These are phyloP conservation scores for Oedothorax gibbosus DNA, from an alignment of 1,140 invertebrate species.

Conservation along the genomic window DNA sequence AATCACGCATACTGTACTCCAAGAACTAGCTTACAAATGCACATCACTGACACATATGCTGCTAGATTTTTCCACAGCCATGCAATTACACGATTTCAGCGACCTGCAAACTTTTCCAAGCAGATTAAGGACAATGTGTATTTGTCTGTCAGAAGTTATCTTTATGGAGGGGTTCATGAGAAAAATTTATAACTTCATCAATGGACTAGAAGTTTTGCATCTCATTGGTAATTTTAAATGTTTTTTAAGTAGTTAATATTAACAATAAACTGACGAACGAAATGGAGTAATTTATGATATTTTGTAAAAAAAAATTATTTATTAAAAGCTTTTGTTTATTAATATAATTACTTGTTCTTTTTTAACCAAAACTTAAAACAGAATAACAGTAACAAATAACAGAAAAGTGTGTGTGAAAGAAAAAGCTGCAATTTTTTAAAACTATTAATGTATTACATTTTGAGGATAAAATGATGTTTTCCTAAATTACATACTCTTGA, in stretches of 20 bases:
- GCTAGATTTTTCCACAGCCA: conserved; percentile 97
- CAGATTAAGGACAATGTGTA: conserved; percentile 95
- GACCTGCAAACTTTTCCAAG: conserved; percentile 98
- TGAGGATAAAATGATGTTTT: too few relatives aligned
- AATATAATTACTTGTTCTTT: too few relatives aligned
- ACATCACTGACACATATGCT: conserved; percentile 98
- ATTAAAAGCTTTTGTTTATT: too few relatives aligned
- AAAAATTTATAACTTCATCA: conserved; percentile 99
- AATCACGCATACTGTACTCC: conserved; percentile 96
- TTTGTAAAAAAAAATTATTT: too few relatives aligned
- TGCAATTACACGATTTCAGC: conserved; percentile 99
- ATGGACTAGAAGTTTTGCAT: conserved; percentile 97
- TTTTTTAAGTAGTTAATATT: conserved; percentile 2
- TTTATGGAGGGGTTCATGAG: conserved; percentile 99
- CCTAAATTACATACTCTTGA: too few relatives aligned
- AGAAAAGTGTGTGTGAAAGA: too few relatives aligned
- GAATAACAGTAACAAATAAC: too few relatives aligned
- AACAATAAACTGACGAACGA: not conserved
- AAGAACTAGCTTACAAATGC: conserved; percentile 96
- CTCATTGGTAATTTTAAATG: conserved; percentile 82
- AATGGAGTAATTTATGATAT: not conserved
- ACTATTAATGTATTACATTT: too few relatives aligned
- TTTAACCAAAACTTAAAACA: too few relatives aligned
- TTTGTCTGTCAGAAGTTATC: conserved; percentile 98
- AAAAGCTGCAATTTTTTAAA: too few relatives aligned